Evolutionary conservation across 2,888 invertebrate genomes (phyloP).

Genomic region (Ichneumoninae sp.): DNA sequence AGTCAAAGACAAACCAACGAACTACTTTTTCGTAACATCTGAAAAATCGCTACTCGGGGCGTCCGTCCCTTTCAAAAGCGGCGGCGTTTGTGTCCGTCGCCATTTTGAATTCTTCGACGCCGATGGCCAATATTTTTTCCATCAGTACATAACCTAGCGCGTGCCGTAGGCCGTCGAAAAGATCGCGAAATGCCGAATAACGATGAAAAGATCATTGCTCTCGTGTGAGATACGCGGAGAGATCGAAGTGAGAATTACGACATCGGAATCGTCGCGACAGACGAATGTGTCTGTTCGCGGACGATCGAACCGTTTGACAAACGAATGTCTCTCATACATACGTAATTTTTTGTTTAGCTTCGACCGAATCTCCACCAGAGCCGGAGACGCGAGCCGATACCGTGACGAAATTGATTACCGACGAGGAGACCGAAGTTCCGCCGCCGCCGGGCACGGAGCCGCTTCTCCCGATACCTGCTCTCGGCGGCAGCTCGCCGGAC

Average conservation of each 20-base stretch:
- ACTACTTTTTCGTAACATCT: too few species aligned
- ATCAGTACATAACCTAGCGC: conserved; percentile 62
- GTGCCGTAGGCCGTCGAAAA: conserved; percentile 31
- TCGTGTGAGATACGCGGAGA: conserved; percentile 13
- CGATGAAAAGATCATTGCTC: conserved; percentile 13
- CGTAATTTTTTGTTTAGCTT: conserved; percentile 48
- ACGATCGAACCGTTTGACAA: background rate
- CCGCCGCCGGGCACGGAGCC: conserved; percentile 82
- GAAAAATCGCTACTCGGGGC: too few species aligned
- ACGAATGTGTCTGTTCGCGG: background rate
- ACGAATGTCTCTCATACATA: background rate
- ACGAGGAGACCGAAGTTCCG: conserved; percentile 81
- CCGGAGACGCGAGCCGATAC: conserved; percentile 75
- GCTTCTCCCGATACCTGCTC: conserved; percentile 79
- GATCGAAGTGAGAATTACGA: conserved; percentile 46
- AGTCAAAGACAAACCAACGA: too few species aligned
- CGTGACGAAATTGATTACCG: conserved; percentile 74
- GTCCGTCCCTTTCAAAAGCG: conserved; percentile 9
- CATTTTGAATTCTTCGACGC: conserved; percentile 54
- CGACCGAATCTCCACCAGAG: conserved; percentile 74
- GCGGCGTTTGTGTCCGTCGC: conserved; percentile 37
- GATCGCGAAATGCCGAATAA: conserved; percentile 48
- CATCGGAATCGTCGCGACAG: background rate
- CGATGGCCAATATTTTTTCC: conserved; percentile 31
- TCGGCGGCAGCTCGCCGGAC: conserved; percentile 67